Percentiles rank a stretch among this genome's conserved stretches.
These are phyloP conservation scores for Micrasema longulum DNA, from an alignment of 1,140 invertebrate genomes.

Conservation along the genomic window DNA sequence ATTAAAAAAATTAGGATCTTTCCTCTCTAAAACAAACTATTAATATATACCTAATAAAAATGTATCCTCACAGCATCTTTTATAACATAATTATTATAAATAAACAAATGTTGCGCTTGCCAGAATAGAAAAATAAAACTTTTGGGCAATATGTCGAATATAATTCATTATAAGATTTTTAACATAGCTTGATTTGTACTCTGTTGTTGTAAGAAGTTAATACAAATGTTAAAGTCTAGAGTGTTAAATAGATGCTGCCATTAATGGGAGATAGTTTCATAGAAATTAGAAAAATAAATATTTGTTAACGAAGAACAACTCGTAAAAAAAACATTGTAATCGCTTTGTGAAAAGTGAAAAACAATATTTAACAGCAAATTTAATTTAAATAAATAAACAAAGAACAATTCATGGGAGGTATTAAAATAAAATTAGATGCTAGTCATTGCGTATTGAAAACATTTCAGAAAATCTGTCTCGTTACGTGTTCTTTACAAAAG, in stretches of 20 bases:
- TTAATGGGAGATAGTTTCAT: constrained; percentile 48
- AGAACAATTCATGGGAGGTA: constrained; percentile 52
- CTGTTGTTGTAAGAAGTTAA: constrained; percentile 49
- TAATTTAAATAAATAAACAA: constrained; percentile 50
- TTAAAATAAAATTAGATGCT: constrained; percentile 37
- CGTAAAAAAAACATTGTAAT: constrained; percentile 45
- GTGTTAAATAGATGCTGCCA: constrained; percentile 51
- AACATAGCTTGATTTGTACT: constrained; percentile 51
- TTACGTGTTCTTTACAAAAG: too few species aligned
- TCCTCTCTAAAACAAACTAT: constrained; percentile 44
- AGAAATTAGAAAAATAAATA: constrained; percentile 52
- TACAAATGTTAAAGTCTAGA: constrained; percentile 51
- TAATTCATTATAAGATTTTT: constrained; percentile 33
- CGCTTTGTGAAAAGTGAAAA: constrained; percentile 42
- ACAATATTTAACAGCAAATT: constrained; percentile 45
- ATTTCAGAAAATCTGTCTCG: constrained; percentile 6
- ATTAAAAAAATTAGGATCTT: constrained; percentile 41
- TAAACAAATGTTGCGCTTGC: constrained; percentile 54
- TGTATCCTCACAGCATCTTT: constrained; percentile 41
- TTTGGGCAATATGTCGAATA: constrained; percentile 42
- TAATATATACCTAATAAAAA: constrained; percentile 46
- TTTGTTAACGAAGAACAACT: constrained; percentile 43
- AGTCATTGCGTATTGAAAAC: constrained; percentile 36
- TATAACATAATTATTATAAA: constrained; percentile 43
- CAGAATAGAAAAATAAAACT: constrained; percentile 44